Evolutionary conservation across 1,140 invertebrate species (phyloP).

Genomic region (Drosophila neocordata): DNA sequence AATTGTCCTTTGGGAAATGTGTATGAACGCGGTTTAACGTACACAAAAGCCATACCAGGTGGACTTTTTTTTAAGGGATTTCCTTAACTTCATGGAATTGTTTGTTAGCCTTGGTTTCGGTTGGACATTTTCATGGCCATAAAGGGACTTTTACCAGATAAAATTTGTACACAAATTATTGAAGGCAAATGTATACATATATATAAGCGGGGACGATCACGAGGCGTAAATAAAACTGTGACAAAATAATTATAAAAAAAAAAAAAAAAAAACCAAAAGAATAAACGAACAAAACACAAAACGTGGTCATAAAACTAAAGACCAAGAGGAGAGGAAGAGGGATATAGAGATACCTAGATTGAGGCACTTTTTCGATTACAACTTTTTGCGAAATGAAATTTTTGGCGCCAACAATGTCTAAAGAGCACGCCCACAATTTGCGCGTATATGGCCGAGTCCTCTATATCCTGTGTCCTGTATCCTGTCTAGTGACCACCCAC

Average conservation of each 20-base stretch:
- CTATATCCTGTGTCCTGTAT: not conserved
- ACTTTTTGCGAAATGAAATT: constrained; percentile 72
- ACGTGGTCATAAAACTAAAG: constrained; percentile 45
- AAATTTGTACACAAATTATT: constrained; percentile 77
- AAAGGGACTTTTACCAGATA: constrained; percentile 54
- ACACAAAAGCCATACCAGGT: constrained; percentile 45
- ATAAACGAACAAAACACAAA: constrained; percentile 24
- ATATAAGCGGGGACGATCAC: constrained; percentile 9
- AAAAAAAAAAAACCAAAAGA: not conserved
- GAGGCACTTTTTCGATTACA: constrained; percentile 71
- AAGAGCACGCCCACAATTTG: constrained; percentile 38
- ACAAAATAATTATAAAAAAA: constrained; percentile 74
- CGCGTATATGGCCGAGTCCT: not conserved
- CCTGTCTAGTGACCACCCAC: constrained; percentile 62
- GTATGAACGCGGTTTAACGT: constrained; percentile 56
- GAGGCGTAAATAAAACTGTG: constrained; percentile 57
- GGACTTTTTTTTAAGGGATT: constrained; percentile 17
- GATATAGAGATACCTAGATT: constrained; percentile 4
- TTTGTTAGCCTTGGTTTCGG: constrained; percentile 29
- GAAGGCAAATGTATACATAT: constrained; percentile 51
- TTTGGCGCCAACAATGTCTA: not conserved
- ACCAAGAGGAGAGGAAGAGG: constrained; percentile 21
- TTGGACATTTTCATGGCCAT: constrained; percentile 68
- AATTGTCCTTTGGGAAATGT: constrained; percentile 75
- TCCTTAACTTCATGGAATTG: constrained; percentile 39